Evolutionary conservation across 1,140 invertebrate genomes (phyloP).

Genomic region (Eupeodes corollae): DNA sequence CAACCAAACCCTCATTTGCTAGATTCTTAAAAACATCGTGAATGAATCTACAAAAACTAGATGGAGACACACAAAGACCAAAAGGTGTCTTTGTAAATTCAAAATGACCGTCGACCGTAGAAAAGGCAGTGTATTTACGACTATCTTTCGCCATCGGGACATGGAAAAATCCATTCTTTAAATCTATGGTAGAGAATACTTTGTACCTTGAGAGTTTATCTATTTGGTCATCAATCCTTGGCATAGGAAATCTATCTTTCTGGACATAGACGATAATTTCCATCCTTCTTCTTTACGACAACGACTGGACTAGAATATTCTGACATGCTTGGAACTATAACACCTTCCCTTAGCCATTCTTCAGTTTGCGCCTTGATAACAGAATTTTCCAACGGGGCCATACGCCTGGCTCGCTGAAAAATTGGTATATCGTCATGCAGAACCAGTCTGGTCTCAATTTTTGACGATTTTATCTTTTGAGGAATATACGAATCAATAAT

Average conservation of each 20-base stretch:
- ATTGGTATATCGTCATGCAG: too few relatives aligned
- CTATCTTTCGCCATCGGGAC: not conserved
- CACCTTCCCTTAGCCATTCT: conserved; percentile 9
- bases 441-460: too few relatives aligned
- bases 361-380: conserved; percentile 12
- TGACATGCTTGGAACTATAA: conserved; percentile 15
- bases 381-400: too few relatives aligned
- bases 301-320: conserved; percentile 18
- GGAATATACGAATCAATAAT: too few relatives aligned
- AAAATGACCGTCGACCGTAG: not conserved
- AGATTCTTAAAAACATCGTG: too few relatives aligned
- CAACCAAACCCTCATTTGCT: not conserved
- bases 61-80: conserved; percentile 5
- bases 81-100: not conserved
- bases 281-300: conserved; percentile 16
- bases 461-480: too few relatives aligned
- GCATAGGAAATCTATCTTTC: too few relatives aligned
- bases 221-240: too few relatives aligned
- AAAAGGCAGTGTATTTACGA: too few relatives aligned
- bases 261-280: conserved; percentile 10
- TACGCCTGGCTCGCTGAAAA: too few relatives aligned
- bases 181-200: conserved; percentile 9
- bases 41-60: too few relatives aligned
- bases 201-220: conserved; percentile 3
- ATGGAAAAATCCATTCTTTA: conserved; percentile 3